Evolutionary conservation across 2,797 vertebrate species (phyloP).

Genomic region (Apodemus agrarius): DNA sequence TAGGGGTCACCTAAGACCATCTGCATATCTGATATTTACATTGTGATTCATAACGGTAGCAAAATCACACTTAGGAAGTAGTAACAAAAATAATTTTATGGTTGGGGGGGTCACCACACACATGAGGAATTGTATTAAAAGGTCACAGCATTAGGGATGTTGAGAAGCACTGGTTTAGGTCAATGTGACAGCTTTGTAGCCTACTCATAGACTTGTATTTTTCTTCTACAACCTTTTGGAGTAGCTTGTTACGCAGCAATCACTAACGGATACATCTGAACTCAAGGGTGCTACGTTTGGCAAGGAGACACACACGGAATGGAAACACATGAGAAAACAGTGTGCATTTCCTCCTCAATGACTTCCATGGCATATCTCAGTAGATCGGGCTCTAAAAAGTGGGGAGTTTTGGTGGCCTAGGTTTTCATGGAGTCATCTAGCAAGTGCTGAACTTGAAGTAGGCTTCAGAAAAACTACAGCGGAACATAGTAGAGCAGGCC

Average conservation of each 20-base stretch:
- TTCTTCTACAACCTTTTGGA: background rate
- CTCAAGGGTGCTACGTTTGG: background rate
- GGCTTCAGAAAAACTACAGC: background rate
- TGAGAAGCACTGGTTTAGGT: background rate
- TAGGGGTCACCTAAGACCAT: background rate
- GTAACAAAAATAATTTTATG: background rate
- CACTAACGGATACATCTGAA: background rate
- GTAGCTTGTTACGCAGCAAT: background rate
- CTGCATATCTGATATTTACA: background rate
- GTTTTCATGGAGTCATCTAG: background rate
- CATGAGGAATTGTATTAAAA: background rate
- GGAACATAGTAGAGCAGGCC: background rate
- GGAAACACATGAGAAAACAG: background rate
- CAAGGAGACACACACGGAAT: background rate
- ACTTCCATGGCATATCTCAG: background rate
- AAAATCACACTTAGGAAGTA: background rate
- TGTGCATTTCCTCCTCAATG: background rate
- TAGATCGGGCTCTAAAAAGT: background rate
- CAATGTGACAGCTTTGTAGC: background rate
- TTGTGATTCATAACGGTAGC: background rate
- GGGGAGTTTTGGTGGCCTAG: background rate
- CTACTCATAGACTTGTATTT: background rate
- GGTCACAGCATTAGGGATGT: background rate
- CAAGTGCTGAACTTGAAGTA: background rate
- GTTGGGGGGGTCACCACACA: background rate